These are phyloP conservation scores for Margaritifera margaritifera DNA, from an alignment of 2,888 invertebrate genomes.

Conservation along the genomic window DNA sequence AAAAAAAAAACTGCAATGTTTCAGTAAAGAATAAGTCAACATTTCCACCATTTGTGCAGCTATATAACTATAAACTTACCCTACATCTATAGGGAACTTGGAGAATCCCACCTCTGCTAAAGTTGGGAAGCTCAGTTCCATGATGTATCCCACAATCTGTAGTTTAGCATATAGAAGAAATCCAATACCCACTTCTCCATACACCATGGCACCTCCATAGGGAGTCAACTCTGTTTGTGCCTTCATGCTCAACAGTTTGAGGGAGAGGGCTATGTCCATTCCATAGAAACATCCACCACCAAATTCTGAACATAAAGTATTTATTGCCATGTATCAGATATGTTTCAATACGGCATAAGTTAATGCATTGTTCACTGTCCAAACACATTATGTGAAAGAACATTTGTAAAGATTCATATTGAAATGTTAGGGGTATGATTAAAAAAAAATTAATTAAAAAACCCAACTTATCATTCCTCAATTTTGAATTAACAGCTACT, in stretches of 20 bases:
- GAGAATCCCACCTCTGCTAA: conserved; percentile 37
- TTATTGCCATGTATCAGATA: too few species aligned
- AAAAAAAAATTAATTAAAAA: too few species aligned
- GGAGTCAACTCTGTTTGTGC: conserved; percentile 23
- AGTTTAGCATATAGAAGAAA: conserved; percentile 36
- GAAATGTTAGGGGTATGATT: too few species aligned
- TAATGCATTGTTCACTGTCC: too few species aligned
- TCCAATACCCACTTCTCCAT: conserved; percentile 36
- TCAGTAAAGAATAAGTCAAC: too few species aligned
- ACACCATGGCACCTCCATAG: conserved; percentile 23
- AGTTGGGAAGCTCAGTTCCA: conserved; percentile 42
- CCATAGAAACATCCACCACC: conserved; percentile 36
- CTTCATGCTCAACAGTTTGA: conserved; percentile 31
- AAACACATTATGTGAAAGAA: too few species aligned
- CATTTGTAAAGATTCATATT: too few species aligned
- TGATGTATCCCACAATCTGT: conserved; percentile 37
- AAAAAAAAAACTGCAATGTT: too few species aligned
- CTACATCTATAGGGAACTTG: conserved; percentile 52
- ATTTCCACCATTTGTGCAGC: too few species aligned
- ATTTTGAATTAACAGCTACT: too few species aligned
- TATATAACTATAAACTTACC: conserved; percentile 20
- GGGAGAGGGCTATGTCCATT: conserved; percentile 29
- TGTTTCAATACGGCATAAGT: too few species aligned
- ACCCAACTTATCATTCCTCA: too few species aligned
- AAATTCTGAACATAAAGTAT: conserved; percentile 21